These are phyloP conservation scores for Cynaeus angustus DNA, from an alignment of 2,888 invertebrate species.

Conservation along the genomic window DNA sequence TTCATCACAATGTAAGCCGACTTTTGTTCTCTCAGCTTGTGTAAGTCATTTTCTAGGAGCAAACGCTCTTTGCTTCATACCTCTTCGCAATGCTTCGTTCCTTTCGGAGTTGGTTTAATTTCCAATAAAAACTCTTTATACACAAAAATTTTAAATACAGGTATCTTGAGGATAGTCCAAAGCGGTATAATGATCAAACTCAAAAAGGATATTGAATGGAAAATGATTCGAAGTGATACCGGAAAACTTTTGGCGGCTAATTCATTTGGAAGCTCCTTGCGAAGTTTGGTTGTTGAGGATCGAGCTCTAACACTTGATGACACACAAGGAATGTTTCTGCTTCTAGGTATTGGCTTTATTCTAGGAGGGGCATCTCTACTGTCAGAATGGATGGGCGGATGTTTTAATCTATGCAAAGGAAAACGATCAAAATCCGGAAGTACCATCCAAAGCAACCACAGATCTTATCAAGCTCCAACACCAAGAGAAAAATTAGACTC, in stretches of 20 bases:
- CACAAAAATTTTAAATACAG: constrained; percentile 76
- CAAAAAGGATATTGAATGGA: constrained; percentile 81
- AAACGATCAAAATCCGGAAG: constrained; percentile 57
- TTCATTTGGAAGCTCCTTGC: constrained; percentile 68
- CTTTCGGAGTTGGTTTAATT: constrained; percentile 79
- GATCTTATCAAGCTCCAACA: constrained; percentile 63
- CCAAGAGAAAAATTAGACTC: constrained; percentile 61
- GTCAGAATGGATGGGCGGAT: constrained; percentile 83
- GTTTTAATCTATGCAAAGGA: constrained; percentile 75
- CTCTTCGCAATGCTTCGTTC: constrained; percentile 83
- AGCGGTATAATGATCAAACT: constrained; percentile 81
- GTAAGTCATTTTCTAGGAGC: constrained; percentile 64
- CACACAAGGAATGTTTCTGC: constrained; percentile 87
- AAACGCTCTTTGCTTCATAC: constrained; percentile 82
- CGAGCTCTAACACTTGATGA: constrained; percentile 85
- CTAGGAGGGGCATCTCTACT: constrained; percentile 77
- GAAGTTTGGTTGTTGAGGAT: constrained; percentile 76
- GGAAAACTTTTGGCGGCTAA: constrained; percentile 78
- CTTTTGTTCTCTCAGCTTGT: constrained; percentile 7
- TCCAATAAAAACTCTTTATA: constrained; percentile 80
- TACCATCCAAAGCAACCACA: constrained; percentile 65
- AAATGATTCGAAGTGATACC: constrained; percentile 77
- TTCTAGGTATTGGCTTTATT: constrained; percentile 81
- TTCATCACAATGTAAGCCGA: constrained; percentile 76
- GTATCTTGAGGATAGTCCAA: constrained; percentile 78